Evolutionary conservation across 2,113 vertebrate species (phyloP).

Genomic region (Illadopsis cleaveri): DNA sequence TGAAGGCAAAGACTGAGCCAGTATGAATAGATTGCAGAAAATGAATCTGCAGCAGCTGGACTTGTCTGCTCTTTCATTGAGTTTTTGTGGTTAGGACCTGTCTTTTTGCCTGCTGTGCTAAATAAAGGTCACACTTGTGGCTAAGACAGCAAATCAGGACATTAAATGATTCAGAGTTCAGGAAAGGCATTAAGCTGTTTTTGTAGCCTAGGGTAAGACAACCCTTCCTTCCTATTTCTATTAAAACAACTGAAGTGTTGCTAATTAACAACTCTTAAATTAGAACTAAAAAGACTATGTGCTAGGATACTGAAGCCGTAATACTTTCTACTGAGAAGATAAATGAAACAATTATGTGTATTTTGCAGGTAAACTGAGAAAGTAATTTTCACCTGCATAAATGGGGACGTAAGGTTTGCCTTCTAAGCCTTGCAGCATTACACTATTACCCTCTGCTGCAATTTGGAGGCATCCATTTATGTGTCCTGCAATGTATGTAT

Average conservation of each 20-base stretch:
- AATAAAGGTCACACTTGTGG: not conserved
- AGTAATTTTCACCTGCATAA: not conserved
- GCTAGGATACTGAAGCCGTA: not conserved
- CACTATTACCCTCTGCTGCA: not conserved
- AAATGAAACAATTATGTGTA: rapidly evolving
- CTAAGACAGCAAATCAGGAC: not conserved
- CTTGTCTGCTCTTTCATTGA: not conserved
- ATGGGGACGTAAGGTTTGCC: no score
- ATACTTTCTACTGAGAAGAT: not conserved
- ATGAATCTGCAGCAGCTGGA: not conserved
- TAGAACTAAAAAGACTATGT: not conserved
- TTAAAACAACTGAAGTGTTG: not conserved
- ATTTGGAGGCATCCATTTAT: not conserved
- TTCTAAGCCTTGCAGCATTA: not conserved
- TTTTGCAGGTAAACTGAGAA: not conserved
- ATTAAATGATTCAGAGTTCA: not conserved
- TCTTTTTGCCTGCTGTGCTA: not conserved
- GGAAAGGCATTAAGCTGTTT: not conserved
- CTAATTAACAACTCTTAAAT: not conserved
- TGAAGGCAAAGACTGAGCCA: not conserved
- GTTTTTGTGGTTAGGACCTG: not conserved
- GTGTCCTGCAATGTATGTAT: rapidly evolving
- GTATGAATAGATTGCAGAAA: not conserved
- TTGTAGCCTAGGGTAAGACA: not conserved
- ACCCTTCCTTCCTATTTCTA: not conserved